Evolutionary conservation across 2,888 invertebrate genomes (phyloP).

Genomic region (Apamea anceps): DNA sequence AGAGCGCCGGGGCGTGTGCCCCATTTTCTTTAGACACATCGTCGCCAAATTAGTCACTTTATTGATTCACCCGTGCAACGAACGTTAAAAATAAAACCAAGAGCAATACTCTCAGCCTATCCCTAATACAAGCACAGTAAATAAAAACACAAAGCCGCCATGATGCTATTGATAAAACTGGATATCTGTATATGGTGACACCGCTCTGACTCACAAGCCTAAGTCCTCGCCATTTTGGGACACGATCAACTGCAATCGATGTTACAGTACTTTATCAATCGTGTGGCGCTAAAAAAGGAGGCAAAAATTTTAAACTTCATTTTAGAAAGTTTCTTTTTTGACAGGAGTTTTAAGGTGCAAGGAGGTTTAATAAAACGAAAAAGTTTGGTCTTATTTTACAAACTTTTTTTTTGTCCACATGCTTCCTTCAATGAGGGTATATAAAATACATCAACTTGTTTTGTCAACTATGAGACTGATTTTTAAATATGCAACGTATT

Average conservation of each 20-base stretch:
- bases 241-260: slow-evolving; percentile 39
- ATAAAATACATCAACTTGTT: too few species aligned
- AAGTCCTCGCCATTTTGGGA: slow-evolving; percentile 60
- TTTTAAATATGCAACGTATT: neutral
- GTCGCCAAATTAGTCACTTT: neutral
- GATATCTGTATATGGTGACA: slow-evolving; percentile 55
- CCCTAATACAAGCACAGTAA: slow-evolving; percentile 21
- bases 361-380: too few species aligned
- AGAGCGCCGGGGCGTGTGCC: neutral
- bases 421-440: neutral
- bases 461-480: neutral
- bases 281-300: slow-evolving; percentile 26
- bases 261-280: slow-evolving; percentile 29
- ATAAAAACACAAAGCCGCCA: slow-evolving; percentile 38
- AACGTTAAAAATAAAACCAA: slow-evolving; percentile 37
- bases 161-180: slow-evolving; percentile 55
- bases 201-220: slow-evolving; percentile 51
- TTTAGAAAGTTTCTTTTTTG: slow-evolving; percentile 11
- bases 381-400: neutral
- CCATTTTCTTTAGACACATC: neutral
- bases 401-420: neutral
- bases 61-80: neutral
- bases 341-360: neutral
- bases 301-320: neutral
- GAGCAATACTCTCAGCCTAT: neutral